These are phyloP conservation scores for Ceratina japonica DNA, from an alignment of 1,140 invertebrate genomes.

Conservation along the genomic window DNA sequence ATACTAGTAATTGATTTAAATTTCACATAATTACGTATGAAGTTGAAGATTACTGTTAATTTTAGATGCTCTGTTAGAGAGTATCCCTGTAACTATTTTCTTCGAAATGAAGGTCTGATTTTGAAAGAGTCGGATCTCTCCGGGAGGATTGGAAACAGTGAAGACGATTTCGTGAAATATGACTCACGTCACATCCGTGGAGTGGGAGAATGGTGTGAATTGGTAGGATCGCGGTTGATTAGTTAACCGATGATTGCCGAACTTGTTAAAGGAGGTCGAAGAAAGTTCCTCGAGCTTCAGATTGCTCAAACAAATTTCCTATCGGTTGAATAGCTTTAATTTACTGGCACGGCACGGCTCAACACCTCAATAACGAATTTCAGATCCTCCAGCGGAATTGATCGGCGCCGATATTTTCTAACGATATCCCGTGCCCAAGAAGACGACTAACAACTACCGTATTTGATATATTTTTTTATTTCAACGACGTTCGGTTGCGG, in stretches of 20 bases:
- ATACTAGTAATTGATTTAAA: too few relatives aligned
- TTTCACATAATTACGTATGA: too few relatives aligned
- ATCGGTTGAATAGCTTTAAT: slow-evolving; percentile 15
- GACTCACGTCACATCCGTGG: not conserved
- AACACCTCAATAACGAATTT: not conserved
- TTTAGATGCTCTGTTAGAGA: too few relatives aligned
- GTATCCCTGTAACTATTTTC: too few relatives aligned
- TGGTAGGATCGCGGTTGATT: slow-evolving; percentile 11
- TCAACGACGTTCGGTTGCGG: not conserved
- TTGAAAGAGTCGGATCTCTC: not conserved
- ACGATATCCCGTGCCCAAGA: not conserved
- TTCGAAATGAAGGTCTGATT: too few relatives aligned
- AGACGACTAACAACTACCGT: not conserved
- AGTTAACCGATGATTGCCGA: slow-evolving; percentile 22
- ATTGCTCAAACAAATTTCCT: not conserved
- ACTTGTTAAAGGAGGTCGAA: slow-evolving; percentile 28
- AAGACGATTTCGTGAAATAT: slow-evolving; percentile 20
- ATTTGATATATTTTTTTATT: not conserved
- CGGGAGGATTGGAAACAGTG: not conserved
- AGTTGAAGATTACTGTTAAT: too few relatives aligned
- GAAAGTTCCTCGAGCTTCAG: slow-evolving; percentile 10
- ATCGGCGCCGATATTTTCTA: not conserved
- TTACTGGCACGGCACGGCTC: not conserved
- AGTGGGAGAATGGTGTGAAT: not conserved
- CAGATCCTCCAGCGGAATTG: not conserved